phyloP scores from a whole-genome alignment of 2,113 vertebrate species.

The Dolichallabes microphthalmus region DNA sequence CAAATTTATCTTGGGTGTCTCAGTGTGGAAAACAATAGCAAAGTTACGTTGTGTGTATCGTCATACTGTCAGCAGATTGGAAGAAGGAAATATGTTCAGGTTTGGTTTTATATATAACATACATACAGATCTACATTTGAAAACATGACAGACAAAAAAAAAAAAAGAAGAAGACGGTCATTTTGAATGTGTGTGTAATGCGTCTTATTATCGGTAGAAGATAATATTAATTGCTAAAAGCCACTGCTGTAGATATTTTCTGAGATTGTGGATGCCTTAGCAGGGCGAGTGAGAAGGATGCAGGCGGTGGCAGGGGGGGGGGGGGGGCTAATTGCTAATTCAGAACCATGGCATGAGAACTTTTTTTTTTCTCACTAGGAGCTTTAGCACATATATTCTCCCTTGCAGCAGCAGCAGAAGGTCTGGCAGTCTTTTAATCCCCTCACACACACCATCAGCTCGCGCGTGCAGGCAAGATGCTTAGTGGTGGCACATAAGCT shows the following conservation, averaged over 20 bases:
- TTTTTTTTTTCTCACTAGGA: constrained; percentile 33
- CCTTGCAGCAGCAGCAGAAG: constrained; percentile 50
- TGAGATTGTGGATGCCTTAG: constrained; percentile 30
- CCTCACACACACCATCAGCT: constrained; percentile 46
- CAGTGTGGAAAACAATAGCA: too few relatives aligned
- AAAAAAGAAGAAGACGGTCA: not conserved
- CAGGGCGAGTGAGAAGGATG: constrained; percentile 21
- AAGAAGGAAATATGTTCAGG: too few relatives aligned
- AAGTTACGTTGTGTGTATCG: too few relatives aligned
- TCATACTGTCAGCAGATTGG: too few relatives aligned
- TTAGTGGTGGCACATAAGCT: constrained; percentile 68
- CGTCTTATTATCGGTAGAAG: not conserved
- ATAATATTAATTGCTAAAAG: constrained; percentile 37
- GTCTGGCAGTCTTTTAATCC: constrained; percentile 50
- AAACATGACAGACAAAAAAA: not conserved
- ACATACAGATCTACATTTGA: not conserved
- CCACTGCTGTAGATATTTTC: constrained; percentile 20
- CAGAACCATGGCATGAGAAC: constrained; percentile 39
- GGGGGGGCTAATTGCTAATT: constrained; percentile 48
- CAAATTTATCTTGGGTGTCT: too few relatives aligned
- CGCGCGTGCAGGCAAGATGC: constrained; percentile 46
- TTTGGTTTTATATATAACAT: too few relatives aligned
- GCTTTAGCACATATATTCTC: constrained; percentile 48
- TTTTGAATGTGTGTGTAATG: not conserved
- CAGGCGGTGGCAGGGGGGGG: too few relatives aligned